Evolutionary conservation across 1,140 invertebrate genomes (phyloP).

Genomic region (Drosophila athabasca): DNA sequence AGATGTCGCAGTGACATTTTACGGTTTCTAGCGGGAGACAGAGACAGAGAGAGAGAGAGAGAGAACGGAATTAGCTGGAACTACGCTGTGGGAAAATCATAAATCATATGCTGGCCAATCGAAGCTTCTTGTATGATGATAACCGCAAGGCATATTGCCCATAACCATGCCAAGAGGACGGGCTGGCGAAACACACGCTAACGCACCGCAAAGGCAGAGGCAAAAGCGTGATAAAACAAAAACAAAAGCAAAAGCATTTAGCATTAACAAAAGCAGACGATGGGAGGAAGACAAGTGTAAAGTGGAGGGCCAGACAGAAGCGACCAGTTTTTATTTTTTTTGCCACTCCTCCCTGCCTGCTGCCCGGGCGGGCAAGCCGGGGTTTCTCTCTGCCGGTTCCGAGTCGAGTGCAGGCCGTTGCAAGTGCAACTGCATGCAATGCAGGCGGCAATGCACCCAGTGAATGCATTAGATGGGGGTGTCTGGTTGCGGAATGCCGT

Average conservation of each 20-base stretch:
- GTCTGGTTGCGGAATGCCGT: conserved; percentile 37
- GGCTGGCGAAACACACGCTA: conserved; percentile 37
- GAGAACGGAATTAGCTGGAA: background rate
- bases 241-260: conserved; percentile 69
- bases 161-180: conserved; percentile 35
- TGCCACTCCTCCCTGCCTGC: conserved; percentile 8
- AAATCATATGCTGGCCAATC: conserved; percentile 37
- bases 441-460: conserved; percentile 22
- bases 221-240: conserved; percentile 50
- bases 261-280: conserved; percentile 68
- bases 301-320: conserved; percentile 76
- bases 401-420: conserved; percentile 51
- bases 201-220: conserved; percentile 26
- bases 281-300: conserved; percentile 72
- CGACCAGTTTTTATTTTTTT: conserved; percentile 37
- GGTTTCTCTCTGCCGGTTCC: conserved; percentile 26
- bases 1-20: conserved; percentile 91
- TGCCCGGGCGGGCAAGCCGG: conserved; percentile 24
- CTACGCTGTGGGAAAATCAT: conserved; percentile 15
- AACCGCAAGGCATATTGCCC: conserved; percentile 10
- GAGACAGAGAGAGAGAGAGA: background rate
- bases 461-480: conserved; percentile 49
- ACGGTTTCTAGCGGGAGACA: conserved; percentile 84
- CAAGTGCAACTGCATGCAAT: conserved; percentile 45
- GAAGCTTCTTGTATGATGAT: conserved; percentile 12